phyloP scores from a whole-genome alignment of 2,113 vertebrate genomes.

The Martes martes region DNA sequence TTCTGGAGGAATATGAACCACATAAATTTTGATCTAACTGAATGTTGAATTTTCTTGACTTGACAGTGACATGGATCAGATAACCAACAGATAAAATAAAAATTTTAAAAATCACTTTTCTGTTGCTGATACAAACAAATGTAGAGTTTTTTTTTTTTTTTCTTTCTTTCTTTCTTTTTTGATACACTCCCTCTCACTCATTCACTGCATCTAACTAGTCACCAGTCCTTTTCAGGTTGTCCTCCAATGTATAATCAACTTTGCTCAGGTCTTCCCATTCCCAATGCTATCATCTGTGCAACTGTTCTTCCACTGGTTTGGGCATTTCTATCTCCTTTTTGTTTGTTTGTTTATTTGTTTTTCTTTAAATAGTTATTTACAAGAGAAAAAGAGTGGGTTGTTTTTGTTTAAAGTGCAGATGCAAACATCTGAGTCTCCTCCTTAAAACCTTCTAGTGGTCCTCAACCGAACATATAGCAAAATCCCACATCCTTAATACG shows the following conservation, averaged over 20 bases:
- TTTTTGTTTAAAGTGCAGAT: neutral
- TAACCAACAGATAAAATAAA: neutral
- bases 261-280: neutral
- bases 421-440: neutral
- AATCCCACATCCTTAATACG: neutral
- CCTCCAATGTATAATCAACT: neutral
- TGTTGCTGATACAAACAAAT: neutral
- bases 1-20: neutral
- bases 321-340: neutral
- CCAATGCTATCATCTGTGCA: fast-evolving
- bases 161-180: neutral
- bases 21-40: neutral
- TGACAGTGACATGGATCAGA: neutral
- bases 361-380: neutral
- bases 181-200: neutral
- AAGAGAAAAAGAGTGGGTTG: neutral
- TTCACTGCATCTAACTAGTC: neutral
- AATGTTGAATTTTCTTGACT: neutral
- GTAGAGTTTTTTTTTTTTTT: neutral
- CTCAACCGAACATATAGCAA: neutral
- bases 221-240: neutral
- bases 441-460: neutral
- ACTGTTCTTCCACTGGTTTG: neutral
- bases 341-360: no score
- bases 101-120: neutral